Percentiles rank a stretch among this genome's conserved stretches.
Conservation (phyloP, 1,140 invertebrate genomes). For the Panagrolaimus sp. region DNA sequence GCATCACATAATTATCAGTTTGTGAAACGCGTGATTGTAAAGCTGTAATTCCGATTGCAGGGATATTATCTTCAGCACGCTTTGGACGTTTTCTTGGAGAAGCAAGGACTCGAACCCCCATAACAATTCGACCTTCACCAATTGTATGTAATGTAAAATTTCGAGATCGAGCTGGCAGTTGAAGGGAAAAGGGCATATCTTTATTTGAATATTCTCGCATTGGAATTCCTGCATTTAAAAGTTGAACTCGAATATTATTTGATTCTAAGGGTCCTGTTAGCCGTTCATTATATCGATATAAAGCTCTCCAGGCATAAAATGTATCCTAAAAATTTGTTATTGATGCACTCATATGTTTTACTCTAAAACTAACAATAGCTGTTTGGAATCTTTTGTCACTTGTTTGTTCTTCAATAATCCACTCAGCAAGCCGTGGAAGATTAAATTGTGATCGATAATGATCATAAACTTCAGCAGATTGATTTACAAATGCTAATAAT, state of each 20-base stretch:
- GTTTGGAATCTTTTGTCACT: background rate
- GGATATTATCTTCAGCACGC: background rate
- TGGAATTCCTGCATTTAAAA: background rate
- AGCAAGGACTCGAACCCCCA: conserved; percentile 2
- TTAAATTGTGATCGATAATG: background rate
- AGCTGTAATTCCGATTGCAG: background rate
- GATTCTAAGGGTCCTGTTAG: background rate
- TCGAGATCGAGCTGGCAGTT: background rate
- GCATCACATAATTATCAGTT: background rate
- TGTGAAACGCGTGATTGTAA: background rate
- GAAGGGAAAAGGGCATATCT: background rate
- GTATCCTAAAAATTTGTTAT: background rate
- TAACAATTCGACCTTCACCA: background rate
- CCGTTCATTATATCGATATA: conserved; percentile 7
- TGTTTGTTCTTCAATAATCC: background rate
- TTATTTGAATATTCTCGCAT: background rate
- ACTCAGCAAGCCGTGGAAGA: background rate
- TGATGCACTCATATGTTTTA: no score
- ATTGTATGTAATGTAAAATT: background rate
- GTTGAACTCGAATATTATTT: background rate
- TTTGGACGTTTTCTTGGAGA: background rate
- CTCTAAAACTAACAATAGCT: background rate
- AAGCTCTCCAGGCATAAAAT: conserved; percentile 2
- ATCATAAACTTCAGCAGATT: background rate
- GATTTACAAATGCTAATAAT: background rate